Percentiles rank a stretch among this genome's conserved stretches.
Conservation (phyloP, 2,113 vertebrate species). For the Crotalus tigris region DNA sequence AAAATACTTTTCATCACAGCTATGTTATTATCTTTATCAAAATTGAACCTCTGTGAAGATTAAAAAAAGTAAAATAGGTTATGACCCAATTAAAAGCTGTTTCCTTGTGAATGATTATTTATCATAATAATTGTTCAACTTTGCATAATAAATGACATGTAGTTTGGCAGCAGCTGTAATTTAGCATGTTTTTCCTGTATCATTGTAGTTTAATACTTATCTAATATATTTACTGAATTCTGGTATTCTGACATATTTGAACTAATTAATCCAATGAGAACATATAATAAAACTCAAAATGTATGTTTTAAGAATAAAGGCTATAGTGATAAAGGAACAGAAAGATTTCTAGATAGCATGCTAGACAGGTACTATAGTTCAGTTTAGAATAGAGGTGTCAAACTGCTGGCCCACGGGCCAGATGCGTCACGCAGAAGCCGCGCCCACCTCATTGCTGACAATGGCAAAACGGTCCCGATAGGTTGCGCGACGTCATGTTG, state of each 20-base stretch:
- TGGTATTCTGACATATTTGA: neutral
- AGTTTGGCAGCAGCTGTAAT: neutral
- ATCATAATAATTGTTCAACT: slow-evolving; percentile 27
- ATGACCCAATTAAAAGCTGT: neutral
- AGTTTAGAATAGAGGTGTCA: neutral
- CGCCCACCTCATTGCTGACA: too few relatives aligned
- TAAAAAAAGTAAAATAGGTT: neutral
- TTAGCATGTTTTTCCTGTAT: neutral
- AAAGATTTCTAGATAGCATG: neutral
- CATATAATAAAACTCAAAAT: too few relatives aligned
- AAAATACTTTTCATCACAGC: neutral
- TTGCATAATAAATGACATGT: neutral
- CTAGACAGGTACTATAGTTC: neutral
- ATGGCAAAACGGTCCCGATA: too few relatives aligned
- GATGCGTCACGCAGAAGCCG: too few relatives aligned
- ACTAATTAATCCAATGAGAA: neutral
- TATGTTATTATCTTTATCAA: neutral
- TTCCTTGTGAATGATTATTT: slow-evolving; percentile 19
- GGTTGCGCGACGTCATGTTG: too few relatives aligned
- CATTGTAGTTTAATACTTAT: neutral
- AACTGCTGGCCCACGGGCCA: too few relatives aligned
- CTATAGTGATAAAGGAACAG: neutral
- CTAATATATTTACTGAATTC: neutral
- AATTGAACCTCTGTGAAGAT: neutral
- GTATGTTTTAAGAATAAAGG: too few relatives aligned